phyloP scores from a whole-genome alignment of 2,888 invertebrate species.

The Yponomeuta malinellus region DNA sequence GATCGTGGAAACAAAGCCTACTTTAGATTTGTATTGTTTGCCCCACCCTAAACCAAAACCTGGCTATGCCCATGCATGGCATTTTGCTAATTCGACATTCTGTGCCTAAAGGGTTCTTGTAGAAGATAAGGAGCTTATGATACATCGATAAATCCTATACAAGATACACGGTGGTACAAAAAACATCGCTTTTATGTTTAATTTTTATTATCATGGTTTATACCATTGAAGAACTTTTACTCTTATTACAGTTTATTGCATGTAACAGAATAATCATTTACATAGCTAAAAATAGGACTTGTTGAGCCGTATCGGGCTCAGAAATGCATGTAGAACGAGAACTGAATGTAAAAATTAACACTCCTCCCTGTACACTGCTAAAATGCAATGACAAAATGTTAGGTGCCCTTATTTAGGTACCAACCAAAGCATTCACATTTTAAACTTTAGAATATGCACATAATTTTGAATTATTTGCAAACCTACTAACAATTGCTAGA shows the following conservation, averaged over 20 bases:
- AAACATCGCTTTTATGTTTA: conserved; percentile 21
- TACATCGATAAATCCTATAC: too few relatives aligned
- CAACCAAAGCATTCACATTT: conserved; percentile 45
- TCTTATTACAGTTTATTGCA: conserved; percentile 64
- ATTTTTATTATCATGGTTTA: conserved; percentile 69
- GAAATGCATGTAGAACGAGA: conserved; percentile 70
- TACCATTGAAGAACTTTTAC: conserved; percentile 61
- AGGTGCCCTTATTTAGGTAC: conserved; percentile 41
- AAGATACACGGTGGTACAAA: neutral
- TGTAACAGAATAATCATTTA: conserved; percentile 71
- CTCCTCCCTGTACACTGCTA: conserved; percentile 59
- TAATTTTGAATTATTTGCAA: conserved; percentile 67
- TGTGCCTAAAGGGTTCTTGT: too few relatives aligned
- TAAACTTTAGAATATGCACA: conserved; percentile 53
- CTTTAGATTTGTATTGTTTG: too few relatives aligned
- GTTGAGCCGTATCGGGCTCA: conserved; percentile 61
- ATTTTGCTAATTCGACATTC: too few relatives aligned
- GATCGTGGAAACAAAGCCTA: too few relatives aligned
- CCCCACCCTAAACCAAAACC: too few relatives aligned
- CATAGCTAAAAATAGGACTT: conserved; percentile 70
- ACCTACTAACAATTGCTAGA: conserved; percentile 60
- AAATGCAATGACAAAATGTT: conserved; percentile 65
- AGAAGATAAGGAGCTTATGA: too few relatives aligned
- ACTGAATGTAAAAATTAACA: conserved; percentile 65
- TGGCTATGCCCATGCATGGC: too few relatives aligned